Conservation (phyloP, 1,140 invertebrate genomes). For the Coptotermes formosanus region DNA sequence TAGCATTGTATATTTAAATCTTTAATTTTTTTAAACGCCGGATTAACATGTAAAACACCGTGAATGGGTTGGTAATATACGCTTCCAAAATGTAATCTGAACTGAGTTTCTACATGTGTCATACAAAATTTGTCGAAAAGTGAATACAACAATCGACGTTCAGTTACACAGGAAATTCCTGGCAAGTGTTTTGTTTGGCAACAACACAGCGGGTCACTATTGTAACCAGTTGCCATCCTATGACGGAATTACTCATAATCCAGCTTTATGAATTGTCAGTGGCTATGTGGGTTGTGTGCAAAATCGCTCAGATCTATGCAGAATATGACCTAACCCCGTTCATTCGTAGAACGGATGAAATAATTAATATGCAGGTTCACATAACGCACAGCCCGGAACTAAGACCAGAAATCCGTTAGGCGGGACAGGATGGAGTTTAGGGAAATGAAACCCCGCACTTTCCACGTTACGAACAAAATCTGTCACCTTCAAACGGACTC, state of each 20-base stretch:
- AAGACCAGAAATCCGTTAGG: not conserved
- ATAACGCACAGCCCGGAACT: not conserved
- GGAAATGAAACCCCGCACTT: too few species aligned
- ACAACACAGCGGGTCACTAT: not conserved
- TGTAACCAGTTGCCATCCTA: not conserved
- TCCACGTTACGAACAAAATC: not conserved
- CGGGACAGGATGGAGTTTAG: too few species aligned
- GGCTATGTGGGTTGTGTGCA: not conserved
- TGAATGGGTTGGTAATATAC: too few species aligned
- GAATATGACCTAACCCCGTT: not conserved
- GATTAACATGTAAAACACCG: too few species aligned
- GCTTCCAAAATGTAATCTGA: too few species aligned
- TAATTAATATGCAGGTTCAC: conserved; percentile 1
- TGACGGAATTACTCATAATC: not conserved
- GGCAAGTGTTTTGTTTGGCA: not conserved
- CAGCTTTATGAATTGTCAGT: conserved; percentile 6
- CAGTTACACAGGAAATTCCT: not conserved
- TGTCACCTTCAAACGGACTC: not conserved
- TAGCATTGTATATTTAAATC: too few species aligned
- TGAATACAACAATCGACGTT: not conserved
- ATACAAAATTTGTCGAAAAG: not conserved
- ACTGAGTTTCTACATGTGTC: too few species aligned
- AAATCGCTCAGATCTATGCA: not conserved
- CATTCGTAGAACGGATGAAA: not conserved
- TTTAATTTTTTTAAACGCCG: too few species aligned